Conservation (phyloP, 2,888 invertebrate species). For the Prosopocoilus inquinatus region DNA sequence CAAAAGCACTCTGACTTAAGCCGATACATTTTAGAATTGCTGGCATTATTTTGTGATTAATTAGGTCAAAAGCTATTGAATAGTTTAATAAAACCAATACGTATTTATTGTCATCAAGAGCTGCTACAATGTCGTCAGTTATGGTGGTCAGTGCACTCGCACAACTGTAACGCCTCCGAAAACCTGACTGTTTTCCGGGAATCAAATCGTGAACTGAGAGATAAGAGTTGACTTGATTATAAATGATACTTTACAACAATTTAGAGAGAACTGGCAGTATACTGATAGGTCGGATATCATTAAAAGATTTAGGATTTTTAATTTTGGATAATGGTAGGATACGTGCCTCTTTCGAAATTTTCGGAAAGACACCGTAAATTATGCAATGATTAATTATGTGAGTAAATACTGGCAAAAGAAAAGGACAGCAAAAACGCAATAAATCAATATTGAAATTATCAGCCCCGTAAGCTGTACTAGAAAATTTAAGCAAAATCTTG, state of each 20-base stretch:
- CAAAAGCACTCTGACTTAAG: background rate
- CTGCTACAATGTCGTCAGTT: constrained; percentile 1
- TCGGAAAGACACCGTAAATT: background rate
- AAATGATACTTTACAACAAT: background rate
- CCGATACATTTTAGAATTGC: background rate
- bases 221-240: background rate
- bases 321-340: background rate
- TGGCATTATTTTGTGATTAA: background rate
- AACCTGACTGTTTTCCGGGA: background rate
- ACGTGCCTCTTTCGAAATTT: background rate
- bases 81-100: background rate
- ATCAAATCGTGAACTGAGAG: background rate
- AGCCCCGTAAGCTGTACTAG: too few species aligned
- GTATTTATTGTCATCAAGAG: background rate
- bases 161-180: background rate
- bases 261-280: constrained; percentile 1
- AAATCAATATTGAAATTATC: too few species aligned
- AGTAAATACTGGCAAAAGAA: background rate
- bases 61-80: constrained; percentile 1
- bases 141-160: background rate
- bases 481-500: too few species aligned
- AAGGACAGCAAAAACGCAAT: background rate
- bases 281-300: constrained; percentile 2
- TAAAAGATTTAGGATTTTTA: background rate
- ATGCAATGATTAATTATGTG: constrained; percentile 4